Base-by-base conservation (phyloP, 2,797 vertebrate species). In the Melanotaenia trifasciata region DNA sequence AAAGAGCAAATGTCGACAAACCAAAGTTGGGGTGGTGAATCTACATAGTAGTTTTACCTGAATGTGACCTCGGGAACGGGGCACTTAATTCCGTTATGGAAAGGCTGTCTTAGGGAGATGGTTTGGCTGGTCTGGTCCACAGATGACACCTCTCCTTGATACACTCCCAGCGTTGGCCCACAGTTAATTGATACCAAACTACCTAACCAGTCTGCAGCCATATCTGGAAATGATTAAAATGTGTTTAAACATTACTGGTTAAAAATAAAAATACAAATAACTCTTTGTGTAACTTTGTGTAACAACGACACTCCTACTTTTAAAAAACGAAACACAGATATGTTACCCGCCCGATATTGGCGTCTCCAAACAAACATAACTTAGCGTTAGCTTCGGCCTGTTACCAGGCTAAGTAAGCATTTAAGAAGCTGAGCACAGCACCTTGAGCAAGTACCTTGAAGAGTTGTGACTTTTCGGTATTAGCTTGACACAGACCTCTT, bases 41-140 rank as follows among this genome's bases (percentile, higher is more conserved):
- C 0, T 28, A 54, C 7, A 53, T 1, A 1, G 10, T 13, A 18
- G 47, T 76, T 91, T 91, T 85, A 99, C 98, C 98, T 97, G 94
- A 99, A 99, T n/a, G 98, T 99, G 90, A 99, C 97, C 85, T 99
- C 98, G 8, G 97, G 97, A 71, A 99, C 97, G 0, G 98, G 95
- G 69, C 98, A 99, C 82, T 97, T 99, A 70, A 98, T 92, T 22
- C 98, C 98, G 83, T 99, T 99, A 71, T 99, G 97, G 84, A 99
- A 99, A 63, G 98, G 98, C 38, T 97, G 95, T 0, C 93, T 96
- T 60, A 99, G 94, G 51, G 98, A 97, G 81, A 99, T 99, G 67
- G 98, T 99, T 91, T 99, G 98, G 88, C 96, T 97, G 87, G 94
- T 87, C 90, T 99, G 97, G 62, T 99, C 97, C 85, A 99, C 98